phyloP scores from a whole-genome alignment of 1,140 invertebrate genomes.

The Drosophila lowei region DNA sequence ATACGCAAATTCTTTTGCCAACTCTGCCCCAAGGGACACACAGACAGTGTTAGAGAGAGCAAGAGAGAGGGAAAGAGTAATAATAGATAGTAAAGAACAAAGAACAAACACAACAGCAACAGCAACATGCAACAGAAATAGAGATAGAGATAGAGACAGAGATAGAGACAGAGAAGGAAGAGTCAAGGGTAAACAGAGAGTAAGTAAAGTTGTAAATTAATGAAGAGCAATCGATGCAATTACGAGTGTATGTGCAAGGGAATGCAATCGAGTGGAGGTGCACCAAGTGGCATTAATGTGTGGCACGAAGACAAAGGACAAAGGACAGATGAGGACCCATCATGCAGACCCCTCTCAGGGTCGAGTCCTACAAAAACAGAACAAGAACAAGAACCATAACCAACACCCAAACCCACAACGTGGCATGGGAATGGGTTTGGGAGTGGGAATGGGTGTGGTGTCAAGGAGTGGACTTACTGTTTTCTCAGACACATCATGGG shows the following conservation, averaged over 20 bases:
- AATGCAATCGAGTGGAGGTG: slow-evolving; percentile 34
- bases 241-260: slow-evolving; percentile 34
- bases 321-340: not conserved
- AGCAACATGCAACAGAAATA: slow-evolving; percentile 47
- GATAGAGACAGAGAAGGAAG: slow-evolving; percentile 18
- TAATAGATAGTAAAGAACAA: slow-evolving; percentile 16
- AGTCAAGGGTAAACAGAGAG: slow-evolving; percentile 31
- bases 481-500: slow-evolving; percentile 99
- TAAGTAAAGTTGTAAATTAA: not conserved
- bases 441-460: not conserved
- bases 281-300: slow-evolving; percentile 45
- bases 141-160: slow-evolving; percentile 8
- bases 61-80: slow-evolving; percentile 27
- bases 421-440: not conserved
- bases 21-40: slow-evolving; percentile 84
- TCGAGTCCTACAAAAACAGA: not conserved
- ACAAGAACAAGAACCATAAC: not conserved
- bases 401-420: not conserved
- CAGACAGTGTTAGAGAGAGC: slow-evolving; percentile 11
- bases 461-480: slow-evolving; percentile 91
- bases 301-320: not conserved
- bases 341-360: too few relatives aligned
- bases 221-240: slow-evolving; percentile 47
- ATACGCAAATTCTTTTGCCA: slow-evolving; percentile 95
- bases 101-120: slow-evolving; percentile 27